Base-by-base conservation (phyloP, 2,797 vertebrate genomes). In the Spinus pinus region DNA sequence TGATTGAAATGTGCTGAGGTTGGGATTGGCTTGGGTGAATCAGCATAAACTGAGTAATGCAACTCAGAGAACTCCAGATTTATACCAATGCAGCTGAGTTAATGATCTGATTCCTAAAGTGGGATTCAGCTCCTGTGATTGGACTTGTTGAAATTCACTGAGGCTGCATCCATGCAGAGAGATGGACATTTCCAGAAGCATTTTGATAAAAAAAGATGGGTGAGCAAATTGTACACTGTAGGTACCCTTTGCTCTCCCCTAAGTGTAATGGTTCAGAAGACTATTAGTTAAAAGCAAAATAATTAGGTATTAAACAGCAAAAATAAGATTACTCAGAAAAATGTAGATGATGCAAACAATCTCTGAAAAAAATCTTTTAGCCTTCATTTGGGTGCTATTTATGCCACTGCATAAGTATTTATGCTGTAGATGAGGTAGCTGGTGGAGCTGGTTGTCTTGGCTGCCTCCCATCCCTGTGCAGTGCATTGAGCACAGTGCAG, bases 401-500 rank as follows among this genome's bases (percentile, higher is more conserved):
- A 2, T 41, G 23, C 11, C 53, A 23, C 14, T 85, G 47, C 65
- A 81, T 54, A 39, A 60, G 25, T 28, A 5, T 56, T 70, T 28
- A 4, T 46, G 14, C 25, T 51, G 31, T 27, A 10, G 8, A 6
- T 1, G 8, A 64, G 50, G 4, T 2, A 25, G 7, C 4, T 46
- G 56, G 16, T 56, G 51, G 24, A 12, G 14, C 12, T 22, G 58
- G n/a, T 44, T 27, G 1, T 6, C 19, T 27, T 31, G 37, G 69
- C 72, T 54, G 0, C 5, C 2, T 12, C 33, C 10, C 28, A 9
- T 18, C 31, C 16, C 41, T 60, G n/a, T 23, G n/a, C 54, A 10
- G 21, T 23, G 2, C n/a, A 1, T 6, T 1, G 18, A 21, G 67
- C 9, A 2, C 30, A 4, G 33, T 3, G 1, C 33, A 25, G 41